A percentile compares a stretch with the other conserved stretches of the same genome.
Evolutionary conservation across 2,888 invertebrate species (phyloP).

Genomic region (Halictus ligatus): DNA sequence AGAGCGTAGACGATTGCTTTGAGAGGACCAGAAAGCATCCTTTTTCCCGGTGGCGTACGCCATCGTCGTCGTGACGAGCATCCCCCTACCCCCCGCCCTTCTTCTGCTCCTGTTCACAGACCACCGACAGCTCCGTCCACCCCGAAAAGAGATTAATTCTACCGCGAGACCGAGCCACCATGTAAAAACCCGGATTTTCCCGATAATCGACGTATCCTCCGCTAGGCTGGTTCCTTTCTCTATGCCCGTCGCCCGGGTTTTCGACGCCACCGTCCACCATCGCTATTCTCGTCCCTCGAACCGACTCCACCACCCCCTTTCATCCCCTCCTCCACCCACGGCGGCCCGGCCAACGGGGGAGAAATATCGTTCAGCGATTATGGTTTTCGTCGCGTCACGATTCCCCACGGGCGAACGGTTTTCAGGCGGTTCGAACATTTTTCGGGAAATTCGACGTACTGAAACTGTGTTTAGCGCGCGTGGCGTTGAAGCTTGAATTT

Average conservation of each 20-base stretch:
- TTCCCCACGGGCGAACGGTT: constrained; percentile 5
- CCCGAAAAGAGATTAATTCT: constrained; percentile 57
- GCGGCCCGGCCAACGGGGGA: background rate
- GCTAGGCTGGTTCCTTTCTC: constrained; percentile 54
- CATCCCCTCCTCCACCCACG: background rate
- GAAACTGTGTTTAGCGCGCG: background rate
- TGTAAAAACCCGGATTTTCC: constrained; percentile 33
- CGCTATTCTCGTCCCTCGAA: background rate
- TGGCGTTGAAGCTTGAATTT: background rate
- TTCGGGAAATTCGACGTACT: background rate
- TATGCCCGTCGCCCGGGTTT: background rate
- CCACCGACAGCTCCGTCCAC: constrained; percentile 30
- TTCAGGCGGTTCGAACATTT: background rate
- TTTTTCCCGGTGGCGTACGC: constrained; percentile 34
- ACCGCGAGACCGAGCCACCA: constrained; percentile 13
- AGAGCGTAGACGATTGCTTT: constrained; percentile 67
- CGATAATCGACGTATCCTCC: constrained; percentile 66
- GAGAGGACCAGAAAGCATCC: constrained; percentile 57
- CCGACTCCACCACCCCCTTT: background rate
- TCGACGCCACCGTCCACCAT: background rate
- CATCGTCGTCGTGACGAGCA: constrained; percentile 16
- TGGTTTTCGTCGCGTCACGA: constrained; percentile 25
- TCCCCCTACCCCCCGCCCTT: background rate
- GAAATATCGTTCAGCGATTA: constrained; percentile 20
- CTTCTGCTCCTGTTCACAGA: constrained; percentile 21